phyloP scores from a whole-genome alignment of 2,888 invertebrate species.

The Ectobius pallidus region DNA sequence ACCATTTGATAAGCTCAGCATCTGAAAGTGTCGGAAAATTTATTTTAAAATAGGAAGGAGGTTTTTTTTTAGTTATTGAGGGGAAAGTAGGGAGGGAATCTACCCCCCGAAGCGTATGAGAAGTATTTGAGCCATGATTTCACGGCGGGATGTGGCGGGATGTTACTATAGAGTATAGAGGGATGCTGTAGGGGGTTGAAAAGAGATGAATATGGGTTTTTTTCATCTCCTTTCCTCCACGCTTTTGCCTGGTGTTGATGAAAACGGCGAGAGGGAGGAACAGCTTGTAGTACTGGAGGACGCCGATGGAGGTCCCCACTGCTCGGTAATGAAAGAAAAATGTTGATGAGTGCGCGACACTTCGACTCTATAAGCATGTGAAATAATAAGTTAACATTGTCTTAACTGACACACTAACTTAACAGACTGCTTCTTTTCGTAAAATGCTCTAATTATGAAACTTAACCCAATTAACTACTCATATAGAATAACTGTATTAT shows the following conservation, averaged over 20 bases:
- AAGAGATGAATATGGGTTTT: not conserved
- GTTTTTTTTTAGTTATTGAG: not conserved
- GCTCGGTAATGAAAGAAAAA: slow-evolving; percentile 33
- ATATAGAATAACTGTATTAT: no score
- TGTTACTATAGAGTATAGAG: not conserved
- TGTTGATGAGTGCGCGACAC: not conserved
- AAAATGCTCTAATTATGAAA: no score
- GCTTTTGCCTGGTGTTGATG: slow-evolving; percentile 19
- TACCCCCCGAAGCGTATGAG: not conserved
- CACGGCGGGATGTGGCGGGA: not conserved
- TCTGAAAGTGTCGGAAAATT: not conserved
- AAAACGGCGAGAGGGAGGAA: not conserved
- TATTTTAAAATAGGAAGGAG: not conserved
- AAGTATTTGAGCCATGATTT: slow-evolving; percentile 23
- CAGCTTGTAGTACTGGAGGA: slow-evolving; percentile 33
- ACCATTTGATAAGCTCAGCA: slow-evolving; percentile 35
- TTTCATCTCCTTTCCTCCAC: not conserved
- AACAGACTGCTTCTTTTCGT: no score
- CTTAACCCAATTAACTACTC: no score
- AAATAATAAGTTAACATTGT: no score
- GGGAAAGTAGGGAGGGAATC: not conserved
- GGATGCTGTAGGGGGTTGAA: slow-evolving; percentile 15
- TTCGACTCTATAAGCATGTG: no score
- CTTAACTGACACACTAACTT: no score
- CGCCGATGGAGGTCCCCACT: slow-evolving; percentile 37